Percentiles rank a stretch among this genome's conserved stretches.
These are phyloP conservation scores for Scaptodrosophila latifasciaeformis DNA, from an alignment of 2,888 invertebrate genomes.

Conservation along the genomic window DNA sequence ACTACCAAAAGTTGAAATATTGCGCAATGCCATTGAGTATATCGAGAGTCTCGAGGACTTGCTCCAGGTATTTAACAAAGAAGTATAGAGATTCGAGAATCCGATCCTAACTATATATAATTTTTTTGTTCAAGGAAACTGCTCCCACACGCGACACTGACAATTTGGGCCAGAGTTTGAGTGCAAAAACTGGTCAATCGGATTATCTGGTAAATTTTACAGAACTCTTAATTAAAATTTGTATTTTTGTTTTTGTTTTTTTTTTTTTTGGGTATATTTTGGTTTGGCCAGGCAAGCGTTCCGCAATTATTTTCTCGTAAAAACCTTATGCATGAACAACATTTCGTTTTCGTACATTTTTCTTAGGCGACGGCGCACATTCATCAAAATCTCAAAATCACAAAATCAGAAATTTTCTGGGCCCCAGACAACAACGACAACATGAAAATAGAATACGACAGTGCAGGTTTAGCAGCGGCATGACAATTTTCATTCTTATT, in stretches of 20 bases:
- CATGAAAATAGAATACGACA: slow-evolving; percentile 55
- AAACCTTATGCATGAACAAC: slow-evolving; percentile 64
- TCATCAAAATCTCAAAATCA: slow-evolving; percentile 63
- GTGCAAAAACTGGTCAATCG: slow-evolving; percentile 71
- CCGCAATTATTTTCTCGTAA: slow-evolving; percentile 68
- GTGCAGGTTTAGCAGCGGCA: slow-evolving; percentile 4
- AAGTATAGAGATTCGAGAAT: too few relatives aligned
- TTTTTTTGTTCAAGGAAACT: slow-evolving; percentile 67
- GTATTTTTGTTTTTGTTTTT: background rate
- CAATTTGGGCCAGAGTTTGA: slow-evolving; percentile 69
- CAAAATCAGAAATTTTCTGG: too few relatives aligned
- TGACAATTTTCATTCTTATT: too few relatives aligned
- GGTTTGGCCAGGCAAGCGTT: slow-evolving; percentile 47
- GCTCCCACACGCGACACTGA: slow-evolving; percentile 71
- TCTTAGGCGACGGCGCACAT: slow-evolving; percentile 64
- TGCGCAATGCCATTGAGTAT: slow-evolving; percentile 97
- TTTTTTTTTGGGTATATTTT: too few relatives aligned
- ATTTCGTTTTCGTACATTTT: slow-evolving; percentile 65
- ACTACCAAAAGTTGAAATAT: slow-evolving; percentile 97
- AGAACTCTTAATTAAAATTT: background rate
- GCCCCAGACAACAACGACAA: slow-evolving; percentile 13
- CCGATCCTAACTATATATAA: background rate
- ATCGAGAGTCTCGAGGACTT: slow-evolving; percentile 93
- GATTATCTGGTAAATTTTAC: slow-evolving; percentile 74
- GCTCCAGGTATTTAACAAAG: slow-evolving; percentile 77